Conservation (phyloP, 1,140 invertebrate genomes). For the Scaptomyza pallida region DNA sequence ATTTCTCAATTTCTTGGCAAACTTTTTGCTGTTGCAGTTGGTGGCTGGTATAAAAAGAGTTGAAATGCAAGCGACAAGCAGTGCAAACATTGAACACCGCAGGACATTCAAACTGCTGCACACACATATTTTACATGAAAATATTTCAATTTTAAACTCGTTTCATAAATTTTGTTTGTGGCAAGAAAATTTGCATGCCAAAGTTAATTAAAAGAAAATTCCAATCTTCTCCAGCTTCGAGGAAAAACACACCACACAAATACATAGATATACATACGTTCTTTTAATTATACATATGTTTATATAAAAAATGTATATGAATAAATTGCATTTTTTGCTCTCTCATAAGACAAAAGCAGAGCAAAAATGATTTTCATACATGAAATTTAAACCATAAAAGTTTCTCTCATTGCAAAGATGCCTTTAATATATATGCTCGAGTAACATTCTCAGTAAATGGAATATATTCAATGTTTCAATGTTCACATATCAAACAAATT, state of each 20-base stretch:
- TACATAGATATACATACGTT: no score
- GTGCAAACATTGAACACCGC: conserved; percentile 14
- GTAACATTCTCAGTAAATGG: background rate
- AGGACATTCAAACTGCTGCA: conserved; percentile 22
- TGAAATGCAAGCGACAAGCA: conserved; percentile 10
- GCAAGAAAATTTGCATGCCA: conserved; percentile 14
- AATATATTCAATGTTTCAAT: conserved; percentile 17
- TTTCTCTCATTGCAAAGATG: background rate
- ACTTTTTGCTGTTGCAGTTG: conserved; percentile 9
- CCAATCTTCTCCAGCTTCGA: conserved; percentile 19
- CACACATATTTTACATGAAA: conserved; percentile 12
- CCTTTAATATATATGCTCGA: background rate
- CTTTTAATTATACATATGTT: no score
- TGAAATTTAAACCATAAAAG: background rate
- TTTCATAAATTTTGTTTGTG: conserved; percentile 21
- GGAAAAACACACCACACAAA: conserved; percentile 1
- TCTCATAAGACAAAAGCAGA: no score
- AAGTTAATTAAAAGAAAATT: conserved; percentile 67
- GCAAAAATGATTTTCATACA: background rate
- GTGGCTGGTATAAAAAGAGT: background rate
- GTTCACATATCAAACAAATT: no score
- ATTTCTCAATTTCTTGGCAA: conserved; percentile 4
- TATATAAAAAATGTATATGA: no score
- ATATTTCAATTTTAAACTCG: conserved; percentile 39
- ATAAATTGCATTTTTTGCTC: background rate